Conservation (phyloP, 1,140 invertebrate species). For the Aphis craccivora region DNA sequence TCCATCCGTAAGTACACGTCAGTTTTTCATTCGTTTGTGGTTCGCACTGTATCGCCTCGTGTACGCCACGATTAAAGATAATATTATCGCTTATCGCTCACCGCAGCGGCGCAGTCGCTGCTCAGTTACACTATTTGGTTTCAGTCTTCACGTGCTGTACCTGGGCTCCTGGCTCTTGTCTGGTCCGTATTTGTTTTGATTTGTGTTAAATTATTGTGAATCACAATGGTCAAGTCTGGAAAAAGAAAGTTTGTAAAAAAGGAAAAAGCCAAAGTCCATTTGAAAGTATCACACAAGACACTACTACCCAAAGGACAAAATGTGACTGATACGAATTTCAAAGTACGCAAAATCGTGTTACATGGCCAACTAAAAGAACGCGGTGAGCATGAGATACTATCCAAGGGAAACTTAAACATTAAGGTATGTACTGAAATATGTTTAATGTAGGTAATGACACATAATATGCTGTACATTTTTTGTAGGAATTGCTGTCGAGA, state of each 20-base stretch:
- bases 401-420: slow-evolving; percentile 76
- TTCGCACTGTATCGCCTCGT: not conserved
- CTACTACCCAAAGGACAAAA: slow-evolving; percentile 79
- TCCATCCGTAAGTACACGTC: not conserved
- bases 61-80: not conserved
- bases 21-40: no score
- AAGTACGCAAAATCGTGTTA: slow-evolving; percentile 85
- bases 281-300: slow-evolving; percentile 73
- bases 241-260: slow-evolving; percentile 73
- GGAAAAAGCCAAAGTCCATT: slow-evolving; percentile 80
- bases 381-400: slow-evolving; percentile 70
- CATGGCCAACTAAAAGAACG: slow-evolving; percentile 77
- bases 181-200: not conserved
- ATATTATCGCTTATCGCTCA: not conserved
- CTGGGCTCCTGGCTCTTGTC: no score
- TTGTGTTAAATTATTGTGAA: not conserved
- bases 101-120: no score
- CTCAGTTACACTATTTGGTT: not conserved
- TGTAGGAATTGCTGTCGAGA: slow-evolving; percentile 75
- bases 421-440: slow-evolving; percentile 65
- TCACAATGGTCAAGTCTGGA: slow-evolving; percentile 50
- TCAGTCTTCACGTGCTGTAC: not conserved
- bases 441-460: not conserved
- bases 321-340: slow-evolving; percentile 85
- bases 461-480: slow-evolving; percentile 43